These are phyloP conservation scores for Nezara viridula DNA, from an alignment of 2,888 invertebrate genomes.

Conservation along the genomic window DNA sequence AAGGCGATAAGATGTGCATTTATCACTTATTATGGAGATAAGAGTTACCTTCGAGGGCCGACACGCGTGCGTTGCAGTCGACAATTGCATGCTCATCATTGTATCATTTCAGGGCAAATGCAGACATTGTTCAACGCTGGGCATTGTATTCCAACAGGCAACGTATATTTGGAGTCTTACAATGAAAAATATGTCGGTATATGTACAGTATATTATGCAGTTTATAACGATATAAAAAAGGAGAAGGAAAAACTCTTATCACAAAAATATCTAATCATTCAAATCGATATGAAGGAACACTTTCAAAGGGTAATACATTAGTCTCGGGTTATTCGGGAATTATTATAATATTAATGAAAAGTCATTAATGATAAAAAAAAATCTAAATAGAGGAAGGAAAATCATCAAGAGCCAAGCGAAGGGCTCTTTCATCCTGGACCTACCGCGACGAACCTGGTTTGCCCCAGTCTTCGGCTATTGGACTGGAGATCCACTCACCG, in stretches of 20 bases:
- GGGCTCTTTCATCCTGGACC: not conserved
- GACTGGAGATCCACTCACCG: not conserved
- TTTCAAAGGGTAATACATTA: not conserved
- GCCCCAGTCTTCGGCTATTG: not conserved
- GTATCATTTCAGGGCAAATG: not conserved
- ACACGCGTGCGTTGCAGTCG: not conserved
- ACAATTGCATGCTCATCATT: not conserved
- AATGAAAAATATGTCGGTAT: not conserved
- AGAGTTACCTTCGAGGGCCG: not conserved
- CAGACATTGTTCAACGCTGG: too few relatives aligned
- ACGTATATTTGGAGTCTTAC: not conserved
- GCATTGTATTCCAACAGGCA: too few relatives aligned
- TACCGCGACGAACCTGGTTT: not conserved
- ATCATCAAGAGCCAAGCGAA: not conserved
- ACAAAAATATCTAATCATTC: not conserved
- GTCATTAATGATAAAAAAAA: not conserved
- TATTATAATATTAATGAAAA: not conserved
- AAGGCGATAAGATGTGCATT: constrained; percentile 10
- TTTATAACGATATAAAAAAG: not conserved
- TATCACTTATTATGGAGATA: not conserved
- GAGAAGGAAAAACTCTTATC: not conserved
- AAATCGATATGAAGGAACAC: not conserved
- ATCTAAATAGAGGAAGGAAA: not conserved
- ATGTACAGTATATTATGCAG: not conserved
- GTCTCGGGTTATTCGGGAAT: not conserved